Percentiles rank a stretch among this genome's conserved stretches.
Evolutionary conservation across 2,797 vertebrate genomes (phyloP).

Genomic region (Gephyroberyx darwinii): DNA sequence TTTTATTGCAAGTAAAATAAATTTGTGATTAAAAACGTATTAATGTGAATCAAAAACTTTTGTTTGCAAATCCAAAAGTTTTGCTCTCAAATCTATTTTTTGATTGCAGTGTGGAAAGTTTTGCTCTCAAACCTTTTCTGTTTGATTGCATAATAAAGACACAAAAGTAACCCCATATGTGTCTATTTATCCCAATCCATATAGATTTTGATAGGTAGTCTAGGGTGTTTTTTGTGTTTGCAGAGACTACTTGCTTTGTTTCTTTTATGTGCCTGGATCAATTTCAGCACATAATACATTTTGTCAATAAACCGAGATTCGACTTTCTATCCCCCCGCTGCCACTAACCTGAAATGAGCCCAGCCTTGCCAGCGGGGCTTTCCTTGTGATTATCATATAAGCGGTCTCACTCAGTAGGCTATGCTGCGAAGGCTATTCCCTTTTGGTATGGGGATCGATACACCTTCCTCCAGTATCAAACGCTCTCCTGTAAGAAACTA

Average conservation of each 20-base stretch:
- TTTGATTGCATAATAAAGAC: too few species aligned
- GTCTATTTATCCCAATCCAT: too few species aligned
- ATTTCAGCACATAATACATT: conserved; percentile 24
- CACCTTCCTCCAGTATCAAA: conserved; percentile 33
- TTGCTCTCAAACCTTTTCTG: too few species aligned
- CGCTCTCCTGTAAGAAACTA: conserved; percentile 19
- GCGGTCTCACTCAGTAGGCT: conserved; percentile 3
- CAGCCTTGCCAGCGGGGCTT: neutral
- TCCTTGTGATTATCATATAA: conserved; percentile 13
- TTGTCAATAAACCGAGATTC: conserved; percentile 14
- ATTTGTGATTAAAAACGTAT: too few species aligned
- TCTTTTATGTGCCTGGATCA: conserved; percentile 13
- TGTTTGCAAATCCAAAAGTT: too few species aligned
- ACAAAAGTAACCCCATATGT: too few species aligned
- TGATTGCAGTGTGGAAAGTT: too few species aligned
- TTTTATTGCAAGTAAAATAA: too few species aligned
- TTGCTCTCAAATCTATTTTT: too few species aligned
- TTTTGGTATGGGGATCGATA: conserved; percentile 43
- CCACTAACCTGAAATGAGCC: conserved; percentile 28
- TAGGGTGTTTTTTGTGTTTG: neutral
- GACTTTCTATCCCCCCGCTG: conserved; percentile 4
- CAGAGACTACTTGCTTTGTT: conserved; percentile 5
- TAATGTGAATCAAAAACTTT: too few species aligned
- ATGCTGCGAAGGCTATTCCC: conserved; percentile 2
- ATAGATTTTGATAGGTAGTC: neutral